These are phyloP conservation scores for Loxodonta africana DNA, from an alignment of 2,113 vertebrate species.

Conservation along the genomic window DNA sequence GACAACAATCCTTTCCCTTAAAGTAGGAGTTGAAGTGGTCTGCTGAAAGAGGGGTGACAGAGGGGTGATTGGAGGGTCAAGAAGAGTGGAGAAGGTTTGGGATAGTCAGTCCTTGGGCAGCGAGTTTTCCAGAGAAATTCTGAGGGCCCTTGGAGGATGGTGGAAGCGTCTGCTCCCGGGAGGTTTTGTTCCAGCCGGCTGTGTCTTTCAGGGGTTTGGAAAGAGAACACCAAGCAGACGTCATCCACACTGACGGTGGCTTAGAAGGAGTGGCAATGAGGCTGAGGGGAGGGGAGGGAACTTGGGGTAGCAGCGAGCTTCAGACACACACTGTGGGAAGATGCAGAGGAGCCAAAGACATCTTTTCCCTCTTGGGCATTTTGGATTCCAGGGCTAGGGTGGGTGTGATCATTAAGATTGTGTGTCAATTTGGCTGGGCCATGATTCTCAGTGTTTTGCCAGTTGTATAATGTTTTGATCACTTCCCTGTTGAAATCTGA, in stretches of 20 bases:
- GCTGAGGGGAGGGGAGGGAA: accelerated
- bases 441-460: too few species aligned
- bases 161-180: not conserved
- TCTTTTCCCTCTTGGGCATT: not conserved
- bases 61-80: not conserved
- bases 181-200: not conserved
- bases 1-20: too few species aligned
- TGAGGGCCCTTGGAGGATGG: not conserved
- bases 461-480: too few species aligned
- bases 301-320: accelerated
- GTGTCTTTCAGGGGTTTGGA: not conserved
- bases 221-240: not conserved
- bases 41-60: not conserved
- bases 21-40: not conserved
- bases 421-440: too few species aligned
- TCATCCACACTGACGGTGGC: too few species aligned
- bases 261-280: not conserved
- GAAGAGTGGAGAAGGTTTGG: not conserved
- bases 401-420: too few species aligned
- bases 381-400: not conserved
- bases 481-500: too few species aligned
- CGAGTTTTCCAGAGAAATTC: not conserved
- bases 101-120: not conserved
- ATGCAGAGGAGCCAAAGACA: not conserved
- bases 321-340: not conserved